Percentiles rank a stretch among this genome's conserved stretches.
These are phyloP conservation scores for Urosaurus nigricauda DNA, from an alignment of 2,797 vertebrate genomes.

Conservation along the genomic window DNA sequence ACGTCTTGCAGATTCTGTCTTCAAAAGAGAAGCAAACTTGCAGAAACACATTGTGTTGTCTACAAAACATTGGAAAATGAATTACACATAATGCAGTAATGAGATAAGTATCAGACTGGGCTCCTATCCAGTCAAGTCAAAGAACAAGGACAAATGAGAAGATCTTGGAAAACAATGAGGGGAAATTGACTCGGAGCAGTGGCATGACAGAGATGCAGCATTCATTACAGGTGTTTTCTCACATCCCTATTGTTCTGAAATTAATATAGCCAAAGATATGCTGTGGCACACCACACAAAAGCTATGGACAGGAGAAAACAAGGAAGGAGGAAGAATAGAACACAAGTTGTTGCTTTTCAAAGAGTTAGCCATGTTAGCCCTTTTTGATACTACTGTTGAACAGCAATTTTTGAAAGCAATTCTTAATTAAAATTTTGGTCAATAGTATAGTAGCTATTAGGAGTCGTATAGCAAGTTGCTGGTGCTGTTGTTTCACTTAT, in stretches of 20 bases:
- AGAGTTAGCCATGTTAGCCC: too few species aligned
- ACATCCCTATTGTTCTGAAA: slow-evolving; percentile 5
- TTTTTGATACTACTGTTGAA: neutral
- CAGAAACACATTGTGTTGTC: neutral
- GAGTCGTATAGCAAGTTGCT: neutral
- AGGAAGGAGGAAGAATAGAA: neutral
- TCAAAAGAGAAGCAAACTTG: neutral
- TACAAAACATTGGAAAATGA: neutral
- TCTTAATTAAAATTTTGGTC: too few species aligned
- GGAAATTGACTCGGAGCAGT: neutral
- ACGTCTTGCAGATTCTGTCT: neutral
- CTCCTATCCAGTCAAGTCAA: neutral
- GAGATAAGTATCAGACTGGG: neutral
- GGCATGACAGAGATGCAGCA: neutral
- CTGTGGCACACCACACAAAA: neutral
- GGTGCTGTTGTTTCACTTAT: neutral
- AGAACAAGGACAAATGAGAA: neutral
- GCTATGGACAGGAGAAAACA: neutral
- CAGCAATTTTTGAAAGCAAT: neutral
- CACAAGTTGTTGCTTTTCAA: neutral
- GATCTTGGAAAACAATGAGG: neutral
- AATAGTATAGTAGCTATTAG: neutral
- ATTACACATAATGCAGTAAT: neutral
- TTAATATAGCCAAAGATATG: neutral
- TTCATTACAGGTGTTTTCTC: neutral